Conservation (phyloP, 2,797 vertebrate species). For the Eospalax fontanierii region DNA sequence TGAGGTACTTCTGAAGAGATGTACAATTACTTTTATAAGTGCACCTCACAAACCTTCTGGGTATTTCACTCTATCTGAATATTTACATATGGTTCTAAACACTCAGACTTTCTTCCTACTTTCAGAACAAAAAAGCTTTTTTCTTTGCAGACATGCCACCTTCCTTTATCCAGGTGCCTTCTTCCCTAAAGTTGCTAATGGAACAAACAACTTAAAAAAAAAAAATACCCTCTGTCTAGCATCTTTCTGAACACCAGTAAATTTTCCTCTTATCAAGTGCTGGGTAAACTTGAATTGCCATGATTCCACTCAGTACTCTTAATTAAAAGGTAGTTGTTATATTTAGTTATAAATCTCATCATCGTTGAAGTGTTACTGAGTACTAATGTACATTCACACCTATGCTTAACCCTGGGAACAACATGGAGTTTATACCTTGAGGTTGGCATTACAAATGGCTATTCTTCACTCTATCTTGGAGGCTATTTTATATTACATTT, state of each 20-base stretch:
- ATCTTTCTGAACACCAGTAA: conserved; percentile 3
- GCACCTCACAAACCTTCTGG: background rate
- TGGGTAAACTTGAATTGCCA: conserved; percentile 3
- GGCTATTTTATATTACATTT: background rate
- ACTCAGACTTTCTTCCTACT: background rate
- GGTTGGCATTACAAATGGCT: background rate
- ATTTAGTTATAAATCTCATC: background rate
- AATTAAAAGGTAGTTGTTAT: background rate
- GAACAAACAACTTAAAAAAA: conserved; percentile 8
- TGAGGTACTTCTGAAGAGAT: background rate
- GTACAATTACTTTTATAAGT: background rate
- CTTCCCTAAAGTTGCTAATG: background rate
- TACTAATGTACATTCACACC: background rate
- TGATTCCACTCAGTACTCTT: background rate
- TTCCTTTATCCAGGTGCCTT: background rate
- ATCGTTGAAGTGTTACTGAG: background rate
- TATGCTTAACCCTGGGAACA: background rate
- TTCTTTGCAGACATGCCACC: background rate
- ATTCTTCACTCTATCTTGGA: background rate
- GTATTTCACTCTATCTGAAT: background rate
- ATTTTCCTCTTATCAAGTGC: conserved; percentile 15
- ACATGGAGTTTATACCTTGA: background rate
- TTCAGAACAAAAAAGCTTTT: background rate
- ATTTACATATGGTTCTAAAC: background rate
- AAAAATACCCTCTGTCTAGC: background rate